A percentile compares a stretch with the other conserved stretches of the same genome.
Conservation (phyloP, 2,888 invertebrate species). For the Germaria angustata region DNA sequence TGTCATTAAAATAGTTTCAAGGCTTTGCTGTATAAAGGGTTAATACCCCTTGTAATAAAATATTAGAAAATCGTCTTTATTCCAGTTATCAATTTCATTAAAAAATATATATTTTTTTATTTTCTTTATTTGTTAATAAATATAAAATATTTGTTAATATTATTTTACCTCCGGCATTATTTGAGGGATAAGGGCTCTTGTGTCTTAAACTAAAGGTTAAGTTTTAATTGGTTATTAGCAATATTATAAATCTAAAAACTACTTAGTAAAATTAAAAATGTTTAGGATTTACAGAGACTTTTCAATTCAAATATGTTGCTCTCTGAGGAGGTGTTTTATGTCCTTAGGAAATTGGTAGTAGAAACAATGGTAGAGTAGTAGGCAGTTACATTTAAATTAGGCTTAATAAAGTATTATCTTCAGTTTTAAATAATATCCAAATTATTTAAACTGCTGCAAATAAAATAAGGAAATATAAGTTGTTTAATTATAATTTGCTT, state of each 20-base stretch:
- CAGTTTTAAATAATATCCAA: constrained; percentile 54
- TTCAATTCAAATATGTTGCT: not conserved
- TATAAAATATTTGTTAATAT: too few relatives aligned
- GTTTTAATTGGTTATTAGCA: not conserved
- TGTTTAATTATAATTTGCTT: constrained; percentile 18
- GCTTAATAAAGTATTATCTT: constrained; percentile 29
- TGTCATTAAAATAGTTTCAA: too few relatives aligned
- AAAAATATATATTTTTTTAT: too few relatives aligned
- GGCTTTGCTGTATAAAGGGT: too few relatives aligned
- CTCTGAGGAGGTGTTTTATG: not conserved
- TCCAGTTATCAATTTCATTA: too few relatives aligned
- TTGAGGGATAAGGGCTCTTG: too few relatives aligned
- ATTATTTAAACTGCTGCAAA: constrained; percentile 65
- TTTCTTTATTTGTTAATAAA: too few relatives aligned
- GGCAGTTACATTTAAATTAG: constrained; percentile 42
- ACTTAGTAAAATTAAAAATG: not conserved
- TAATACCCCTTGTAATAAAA: too few relatives aligned
- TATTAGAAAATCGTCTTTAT: too few relatives aligned
- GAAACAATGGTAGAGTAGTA: constrained; percentile 39
- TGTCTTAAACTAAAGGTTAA: too few relatives aligned
- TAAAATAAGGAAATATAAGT: constrained; percentile 51
- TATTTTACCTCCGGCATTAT: too few relatives aligned
- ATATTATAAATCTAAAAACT: not conserved
- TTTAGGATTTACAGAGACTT: not conserved
- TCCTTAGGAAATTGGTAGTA: constrained; percentile 45